Evolutionary conservation across 2,888 invertebrate species (phyloP).

Genomic region (Mesorhabditis spiculigera): DNA sequence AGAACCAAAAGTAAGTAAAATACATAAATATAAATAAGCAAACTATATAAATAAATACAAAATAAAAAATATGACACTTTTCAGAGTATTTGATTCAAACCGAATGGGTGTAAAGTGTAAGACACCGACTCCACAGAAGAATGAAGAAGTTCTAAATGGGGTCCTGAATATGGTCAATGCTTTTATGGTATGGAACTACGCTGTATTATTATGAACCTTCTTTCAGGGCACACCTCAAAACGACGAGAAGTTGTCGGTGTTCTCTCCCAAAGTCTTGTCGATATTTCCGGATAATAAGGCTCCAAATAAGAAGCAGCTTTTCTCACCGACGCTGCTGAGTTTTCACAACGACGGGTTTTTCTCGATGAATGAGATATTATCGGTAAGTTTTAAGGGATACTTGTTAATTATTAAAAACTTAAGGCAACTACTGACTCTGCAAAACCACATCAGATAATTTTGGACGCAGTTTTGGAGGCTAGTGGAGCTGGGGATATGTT

Average conservation of each 20-base stretch:
- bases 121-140: background rate
- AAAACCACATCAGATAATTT: conserved; percentile 31
- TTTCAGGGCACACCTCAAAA: conserved; percentile 8
- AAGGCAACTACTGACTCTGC: conserved; percentile 22
- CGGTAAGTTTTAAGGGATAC: conserved; percentile 17
- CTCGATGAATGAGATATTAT: conserved; percentile 42
- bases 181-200: conserved; percentile 11
- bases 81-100: background rate
- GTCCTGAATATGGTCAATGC: conserved; percentile 16
- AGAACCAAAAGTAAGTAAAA: conserved; percentile 35
- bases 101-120: background rate
- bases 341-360: conserved; percentile 50
- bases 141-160: conserved; percentile 11
- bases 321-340: conserved; percentile 45
- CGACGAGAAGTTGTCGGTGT: conserved; percentile 30
- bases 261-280: conserved; percentile 43
- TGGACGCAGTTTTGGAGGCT: conserved; percentile 34
- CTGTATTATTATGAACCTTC: too few relatives aligned
- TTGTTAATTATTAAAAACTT: background rate
- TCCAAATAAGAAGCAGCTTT: conserved; percentile 19
- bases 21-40: background rate
- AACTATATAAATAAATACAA: background rate
- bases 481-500: conserved; percentile 30
- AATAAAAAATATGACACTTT: background rate
- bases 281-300: conserved; percentile 32